Evolutionary conservation across 2,888 invertebrate genomes (phyloP).

Genomic region (Pterobdella sp.): DNA sequence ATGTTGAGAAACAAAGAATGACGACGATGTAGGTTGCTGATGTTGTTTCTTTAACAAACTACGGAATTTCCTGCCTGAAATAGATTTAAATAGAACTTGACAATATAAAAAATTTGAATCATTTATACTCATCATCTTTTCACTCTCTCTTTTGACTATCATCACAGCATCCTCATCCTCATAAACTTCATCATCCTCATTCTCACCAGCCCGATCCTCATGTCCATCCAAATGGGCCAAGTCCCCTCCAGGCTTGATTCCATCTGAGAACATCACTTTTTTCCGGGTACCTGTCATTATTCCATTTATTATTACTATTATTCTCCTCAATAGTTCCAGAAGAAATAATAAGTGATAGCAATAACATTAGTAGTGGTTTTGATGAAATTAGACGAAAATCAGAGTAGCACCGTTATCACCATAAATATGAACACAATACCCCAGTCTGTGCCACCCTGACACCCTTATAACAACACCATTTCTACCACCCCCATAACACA

Average conservation of each 20-base stretch:
- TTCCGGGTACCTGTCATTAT: slow-evolving; percentile 55
- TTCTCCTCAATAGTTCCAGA: neutral
- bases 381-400: too few species aligned
- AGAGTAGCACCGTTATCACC: slow-evolving; percentile 4
- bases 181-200: too few species aligned
- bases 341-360: neutral
- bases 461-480: neutral
- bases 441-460: too few species aligned
- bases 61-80: neutral
- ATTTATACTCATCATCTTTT: too few species aligned
- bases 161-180: too few species aligned
- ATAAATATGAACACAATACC: neutral
- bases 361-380: too few species aligned
- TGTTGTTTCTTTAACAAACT: neutral
- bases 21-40: neutral
- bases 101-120: too few species aligned
- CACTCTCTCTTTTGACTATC: too few species aligned
- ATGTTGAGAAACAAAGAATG: neutral
- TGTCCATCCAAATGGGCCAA: slow-evolving; percentile 66
- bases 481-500: neutral
- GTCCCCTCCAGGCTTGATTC: slow-evolving; percentile 78
- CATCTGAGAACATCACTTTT: slow-evolving; percentile 80
- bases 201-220: slow-evolving; percentile 38
- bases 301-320: neutral
- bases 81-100: too few species aligned